Conservation (phyloP, 2,113 vertebrate species). For the Poeciliopsis retropinna region DNA sequence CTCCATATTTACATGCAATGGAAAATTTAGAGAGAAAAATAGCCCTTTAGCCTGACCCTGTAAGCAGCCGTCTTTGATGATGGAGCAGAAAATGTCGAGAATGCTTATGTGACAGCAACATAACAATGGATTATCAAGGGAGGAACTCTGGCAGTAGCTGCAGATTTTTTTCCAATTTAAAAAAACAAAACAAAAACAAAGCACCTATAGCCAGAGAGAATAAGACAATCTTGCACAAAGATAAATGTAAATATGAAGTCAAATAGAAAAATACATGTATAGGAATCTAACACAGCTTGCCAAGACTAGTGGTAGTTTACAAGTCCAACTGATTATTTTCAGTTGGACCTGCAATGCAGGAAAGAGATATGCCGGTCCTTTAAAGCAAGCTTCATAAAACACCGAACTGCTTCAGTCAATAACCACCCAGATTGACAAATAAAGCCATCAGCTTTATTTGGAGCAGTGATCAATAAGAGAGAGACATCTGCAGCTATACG, state of each 20-base stretch:
- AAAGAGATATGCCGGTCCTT: conserved; percentile 33
- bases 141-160: background rate
- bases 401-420: conserved; percentile 69
- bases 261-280: background rate
- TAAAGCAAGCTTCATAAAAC: conserved; percentile 47
- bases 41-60: conserved; percentile 39
- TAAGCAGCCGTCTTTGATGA: conserved; percentile 41
- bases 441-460: conserved; percentile 72
- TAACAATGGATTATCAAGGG: conserved; percentile 34
- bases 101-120: conserved; percentile 60
- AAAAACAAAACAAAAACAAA: conserved; percentile 6
- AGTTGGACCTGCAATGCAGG: background rate
- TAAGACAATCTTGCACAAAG: background rate
- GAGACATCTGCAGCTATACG: conserved; percentile 64
- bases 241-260: background rate
- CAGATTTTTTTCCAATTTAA: background rate
- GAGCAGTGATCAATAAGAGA: conserved; percentile 64
- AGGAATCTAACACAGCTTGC: background rate
- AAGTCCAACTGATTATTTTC: conserved; percentile 1
- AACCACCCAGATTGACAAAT: conserved; percentile 62
- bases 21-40: conserved; percentile 45
- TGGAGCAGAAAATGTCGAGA: conserved; percentile 57
- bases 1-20: conserved; percentile 46
- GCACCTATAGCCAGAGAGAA: background rate
- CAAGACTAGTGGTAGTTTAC: conserved; percentile 2